These are phyloP conservation scores for Limnodromus scolopaceus DNA, from an alignment of 2,797 vertebrate species.

Conservation along the genomic window DNA sequence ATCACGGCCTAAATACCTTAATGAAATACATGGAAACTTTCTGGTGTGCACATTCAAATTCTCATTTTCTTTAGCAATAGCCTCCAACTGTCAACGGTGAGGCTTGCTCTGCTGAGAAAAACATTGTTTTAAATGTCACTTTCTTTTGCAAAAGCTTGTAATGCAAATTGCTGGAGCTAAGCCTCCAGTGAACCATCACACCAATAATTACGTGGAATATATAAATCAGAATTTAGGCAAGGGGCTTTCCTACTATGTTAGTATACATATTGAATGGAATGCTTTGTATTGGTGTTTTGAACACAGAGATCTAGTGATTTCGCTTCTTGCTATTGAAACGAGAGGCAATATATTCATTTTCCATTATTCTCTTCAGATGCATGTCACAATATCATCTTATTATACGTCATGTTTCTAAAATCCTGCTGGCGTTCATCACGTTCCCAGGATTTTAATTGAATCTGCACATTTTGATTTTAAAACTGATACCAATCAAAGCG, in stretches of 20 bases:
- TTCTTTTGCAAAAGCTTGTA: slow-evolving; percentile 41
- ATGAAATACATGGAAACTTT: slow-evolving; percentile 37
- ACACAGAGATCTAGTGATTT: neutral
- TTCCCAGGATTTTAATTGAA: slow-evolving; percentile 2
- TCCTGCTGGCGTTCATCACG: neutral
- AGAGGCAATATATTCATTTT: neutral
- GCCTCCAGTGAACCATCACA: neutral
- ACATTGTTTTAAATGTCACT: slow-evolving; percentile 36
- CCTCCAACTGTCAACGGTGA: slow-evolving; percentile 18
- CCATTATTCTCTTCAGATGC: neutral
- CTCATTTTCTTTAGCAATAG: slow-evolving; percentile 18
- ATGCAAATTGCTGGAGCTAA: slow-evolving; percentile 48
- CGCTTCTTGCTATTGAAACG: neutral
- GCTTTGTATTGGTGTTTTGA: slow-evolving; percentile 32
- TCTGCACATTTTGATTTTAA: slow-evolving; percentile 38
- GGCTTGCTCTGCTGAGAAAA: slow-evolving; percentile 21
- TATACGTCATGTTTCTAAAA: neutral
- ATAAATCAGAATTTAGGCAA: neutral
- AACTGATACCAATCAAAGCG: slow-evolving; percentile 18
- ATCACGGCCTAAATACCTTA: neutral
- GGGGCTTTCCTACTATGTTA: neutral
- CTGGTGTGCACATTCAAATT: neutral
- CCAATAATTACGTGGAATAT: neutral
- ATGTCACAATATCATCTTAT: neutral
- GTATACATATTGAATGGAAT: neutral